Evolutionary conservation across 1,140 invertebrate genomes (phyloP).

Genomic region (Ceratina australensis): DNA sequence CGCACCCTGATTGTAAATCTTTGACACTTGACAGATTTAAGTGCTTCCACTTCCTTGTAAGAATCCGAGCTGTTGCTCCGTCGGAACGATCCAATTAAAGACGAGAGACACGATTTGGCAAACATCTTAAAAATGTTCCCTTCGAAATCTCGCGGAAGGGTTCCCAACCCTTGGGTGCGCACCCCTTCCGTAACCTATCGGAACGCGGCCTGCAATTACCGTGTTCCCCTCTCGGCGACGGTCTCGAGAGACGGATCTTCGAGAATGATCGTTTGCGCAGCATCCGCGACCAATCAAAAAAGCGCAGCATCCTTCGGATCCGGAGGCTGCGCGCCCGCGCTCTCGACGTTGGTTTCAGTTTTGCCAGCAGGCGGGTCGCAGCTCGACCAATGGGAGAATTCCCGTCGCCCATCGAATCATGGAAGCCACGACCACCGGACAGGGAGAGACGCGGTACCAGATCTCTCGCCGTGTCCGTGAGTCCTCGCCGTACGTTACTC

Average conservation of each 20-base stretch:
- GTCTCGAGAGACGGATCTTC: constrained; percentile 28
- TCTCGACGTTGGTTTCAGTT: no score
- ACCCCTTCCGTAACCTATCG: constrained; percentile 24
- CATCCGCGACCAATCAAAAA: constrained; percentile 47
- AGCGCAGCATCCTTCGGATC: not conserved
- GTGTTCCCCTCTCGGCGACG: not conserved
- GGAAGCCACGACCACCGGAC: not conserved
- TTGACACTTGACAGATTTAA: no score
- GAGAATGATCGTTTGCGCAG: constrained; percentile 29
- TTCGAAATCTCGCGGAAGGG: not conserved
- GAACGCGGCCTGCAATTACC: constrained; percentile 12
- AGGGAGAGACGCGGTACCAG: not conserved
- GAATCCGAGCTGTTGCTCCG: no score
- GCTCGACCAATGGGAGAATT: constrained; percentile 42
- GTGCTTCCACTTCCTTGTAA: no score
- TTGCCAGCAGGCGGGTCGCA: constrained; percentile 20
- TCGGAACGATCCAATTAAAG: not conserved
- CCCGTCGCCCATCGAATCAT: not conserved
- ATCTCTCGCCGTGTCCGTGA: not conserved
- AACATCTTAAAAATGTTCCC: not conserved
- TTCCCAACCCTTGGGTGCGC: not conserved
- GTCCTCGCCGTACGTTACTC: no score
- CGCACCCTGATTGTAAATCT: constrained; percentile 35
- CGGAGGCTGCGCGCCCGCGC: no score
- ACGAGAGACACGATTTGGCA: not conserved